Evolutionary conservation across 35 echinoderm and acorn worm genomes (phyloP).

Genomic region (Lytechinus variegatus): DNA sequence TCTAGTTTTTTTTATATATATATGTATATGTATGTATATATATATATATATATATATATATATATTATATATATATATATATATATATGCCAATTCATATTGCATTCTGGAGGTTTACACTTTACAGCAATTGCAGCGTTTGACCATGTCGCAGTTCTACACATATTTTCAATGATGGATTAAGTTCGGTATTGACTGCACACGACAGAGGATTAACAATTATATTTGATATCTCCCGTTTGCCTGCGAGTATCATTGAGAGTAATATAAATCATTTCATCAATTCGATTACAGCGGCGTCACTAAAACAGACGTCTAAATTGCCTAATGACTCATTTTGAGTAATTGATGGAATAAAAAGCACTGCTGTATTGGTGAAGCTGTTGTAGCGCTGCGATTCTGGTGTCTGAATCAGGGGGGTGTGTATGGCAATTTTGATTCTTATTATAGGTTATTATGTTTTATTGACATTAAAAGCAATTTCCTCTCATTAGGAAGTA

Average conservation of each 20-base stretch:
- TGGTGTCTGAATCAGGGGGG: not conserved
- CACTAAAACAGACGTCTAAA: not conserved
- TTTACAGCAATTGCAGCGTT: no score
- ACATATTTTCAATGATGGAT: not conserved
- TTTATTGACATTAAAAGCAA: not conserved
- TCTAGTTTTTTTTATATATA: no score
- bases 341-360: not conserved
- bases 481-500: not conserved
- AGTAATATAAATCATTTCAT: not conserved
- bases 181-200: not conserved
- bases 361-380: not conserved
- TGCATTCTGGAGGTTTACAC: not conserved
- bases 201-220: not conserved
- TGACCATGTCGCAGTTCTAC: no score
- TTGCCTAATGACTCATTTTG: not conserved
- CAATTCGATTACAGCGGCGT: not conserved
- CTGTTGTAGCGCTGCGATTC: not conserved
- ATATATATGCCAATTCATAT: no score
- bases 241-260: not conserved
- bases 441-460: not conserved
- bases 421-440: not conserved
- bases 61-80: no score
- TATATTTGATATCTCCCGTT: not conserved
- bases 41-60: no score
- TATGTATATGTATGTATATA: no score